These are phyloP conservation scores for Nowickia ferox DNA, from an alignment of 2,888 invertebrate genomes.

Conservation along the genomic window DNA sequence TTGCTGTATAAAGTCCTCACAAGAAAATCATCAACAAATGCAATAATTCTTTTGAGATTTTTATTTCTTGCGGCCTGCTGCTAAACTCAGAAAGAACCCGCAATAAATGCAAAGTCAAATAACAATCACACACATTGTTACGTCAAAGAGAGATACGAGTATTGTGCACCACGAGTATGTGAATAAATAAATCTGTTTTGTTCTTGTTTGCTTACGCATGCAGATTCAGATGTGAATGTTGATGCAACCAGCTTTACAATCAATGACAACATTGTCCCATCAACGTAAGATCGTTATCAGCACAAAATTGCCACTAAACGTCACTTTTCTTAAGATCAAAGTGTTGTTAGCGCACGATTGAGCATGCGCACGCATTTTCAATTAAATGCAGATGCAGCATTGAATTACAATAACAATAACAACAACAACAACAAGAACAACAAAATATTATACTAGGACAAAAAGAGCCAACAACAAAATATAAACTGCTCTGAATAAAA, in stretches of 20 bases:
- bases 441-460: background rate
- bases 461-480: slow-evolving; percentile 19
- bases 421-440: slow-evolving; percentile 25
- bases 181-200: slow-evolving; percentile 53
- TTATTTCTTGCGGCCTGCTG: slow-evolving; percentile 1
- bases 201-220: slow-evolving; percentile 38
- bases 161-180: slow-evolving; percentile 35
- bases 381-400: slow-evolving; percentile 72
- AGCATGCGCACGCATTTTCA: slow-evolving; percentile 74
- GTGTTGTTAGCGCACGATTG: slow-evolving; percentile 81
- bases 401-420: slow-evolving; percentile 53
- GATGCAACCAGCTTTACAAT: slow-evolving; percentile 76
- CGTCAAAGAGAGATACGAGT: slow-evolving; percentile 27
- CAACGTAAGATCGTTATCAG: slow-evolving; percentile 80
- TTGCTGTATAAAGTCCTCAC: slow-evolving; percentile 64
- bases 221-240: slow-evolving; percentile 58
- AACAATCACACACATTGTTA: slow-evolving; percentile 60
- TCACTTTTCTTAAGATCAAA: slow-evolving; percentile 82
- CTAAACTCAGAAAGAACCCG: slow-evolving; percentile 51
- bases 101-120: slow-evolving; percentile 63
- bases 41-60: slow-evolving; percentile 60
- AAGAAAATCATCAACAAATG: slow-evolving; percentile 67
- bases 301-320: slow-evolving; percentile 82
- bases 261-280: slow-evolving; percentile 82
- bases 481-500: slow-evolving; percentile 49